Evolutionary conservation across 2,888 invertebrate species (phyloP), one percentile per base, ranked within the genome.

Genomic region (Heliconius erato): DNA sequence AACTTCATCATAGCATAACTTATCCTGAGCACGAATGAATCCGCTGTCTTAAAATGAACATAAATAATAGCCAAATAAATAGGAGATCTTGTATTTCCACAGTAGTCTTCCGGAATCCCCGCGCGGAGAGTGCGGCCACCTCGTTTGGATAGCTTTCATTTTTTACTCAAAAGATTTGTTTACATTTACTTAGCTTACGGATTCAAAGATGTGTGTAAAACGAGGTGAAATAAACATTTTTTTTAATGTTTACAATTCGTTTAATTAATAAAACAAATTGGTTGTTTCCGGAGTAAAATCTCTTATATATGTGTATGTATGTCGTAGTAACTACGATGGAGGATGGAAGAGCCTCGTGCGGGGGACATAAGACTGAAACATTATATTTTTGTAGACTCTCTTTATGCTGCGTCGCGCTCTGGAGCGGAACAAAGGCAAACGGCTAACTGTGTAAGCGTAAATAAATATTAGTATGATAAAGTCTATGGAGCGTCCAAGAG

Each of bases 321-420:
- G 40, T 40, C 40, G 40, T 40, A 2, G 40, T 11, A 11, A 11
- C 49, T 49, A 16, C 4, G 16, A 49, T 49, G 49, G 49, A 19
- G 16, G 19, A 19, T 49, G 49, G 49, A 49, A 19, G 49, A 5
- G 49, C 74, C 74, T 74, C 54, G 54, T 12, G 54, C 32, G 26
- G 12, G 28, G 54, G 54, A 74, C 14, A 59, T 59, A 77, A 81
- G 76, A 81, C 76, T 77, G 81, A 81, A 69, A 59, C 49, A 49
- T 32, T 76, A 77, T 81, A 81, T 81, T 77, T 77, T 77, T 81
- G 49, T 80, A 80, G 32, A 63, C 59, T 74, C 40, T 78, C 35
- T 79, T 79, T 77, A 77, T 49, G 49, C 67, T 32, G 74, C 28
- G 28, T 19, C 49, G 35, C 35, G 35, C 35, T 40, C 35, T 40